Percentiles rank a stretch among this genome's conserved stretches.
Conservation (phyloP, 2,113 vertebrate species). For the Labrus mixtus region DNA sequence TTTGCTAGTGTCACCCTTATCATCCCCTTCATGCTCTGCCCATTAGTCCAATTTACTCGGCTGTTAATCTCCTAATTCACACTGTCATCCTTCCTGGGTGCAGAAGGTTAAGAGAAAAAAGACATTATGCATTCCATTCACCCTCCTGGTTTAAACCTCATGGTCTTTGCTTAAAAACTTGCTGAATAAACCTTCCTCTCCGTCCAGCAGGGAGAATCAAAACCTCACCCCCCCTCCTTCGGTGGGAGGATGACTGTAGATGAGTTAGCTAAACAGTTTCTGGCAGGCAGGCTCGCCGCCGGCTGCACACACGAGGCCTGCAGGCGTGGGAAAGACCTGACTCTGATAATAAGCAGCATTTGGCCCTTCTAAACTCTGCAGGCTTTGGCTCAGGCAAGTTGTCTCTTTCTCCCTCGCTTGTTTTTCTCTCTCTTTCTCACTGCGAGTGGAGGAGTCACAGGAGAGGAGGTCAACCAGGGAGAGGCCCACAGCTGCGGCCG, state of each 20-base stretch:
- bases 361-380: conserved; percentile 74
- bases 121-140: conserved; percentile 59
- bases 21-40: conserved; percentile 54
- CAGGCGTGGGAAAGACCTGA: conserved; percentile 83
- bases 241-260: conserved; percentile 71
- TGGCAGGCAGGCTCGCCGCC: conserved; percentile 72
- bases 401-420: conserved; percentile 68
- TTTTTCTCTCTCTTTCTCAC: conserved; percentile 66
- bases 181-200: conserved; percentile 67
- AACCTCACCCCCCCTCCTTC: conserved; percentile 47
- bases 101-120: conserved; percentile 62
- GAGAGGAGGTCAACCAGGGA: conserved; percentile 75
- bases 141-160: conserved; percentile 42
- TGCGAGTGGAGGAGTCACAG: conserved; percentile 69
- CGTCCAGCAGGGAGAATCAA: conserved; percentile 58
- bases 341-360: conserved; percentile 82
- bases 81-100: conserved; percentile 54
- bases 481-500: conserved; percentile 78
- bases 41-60: conserved; percentile 79
- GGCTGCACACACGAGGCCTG: conserved; percentile 74
- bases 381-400: conserved; percentile 67
- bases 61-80: conserved; percentile 73
- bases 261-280: conserved; percentile 75
- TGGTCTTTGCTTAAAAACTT: conserved; percentile 60
- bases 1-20: conserved; percentile 55